Percentiles rank a stretch among this genome's conserved stretches.
Evolutionary conservation across 2,888 invertebrate genomes (phyloP).

Genomic region (Melanargia galathea): DNA sequence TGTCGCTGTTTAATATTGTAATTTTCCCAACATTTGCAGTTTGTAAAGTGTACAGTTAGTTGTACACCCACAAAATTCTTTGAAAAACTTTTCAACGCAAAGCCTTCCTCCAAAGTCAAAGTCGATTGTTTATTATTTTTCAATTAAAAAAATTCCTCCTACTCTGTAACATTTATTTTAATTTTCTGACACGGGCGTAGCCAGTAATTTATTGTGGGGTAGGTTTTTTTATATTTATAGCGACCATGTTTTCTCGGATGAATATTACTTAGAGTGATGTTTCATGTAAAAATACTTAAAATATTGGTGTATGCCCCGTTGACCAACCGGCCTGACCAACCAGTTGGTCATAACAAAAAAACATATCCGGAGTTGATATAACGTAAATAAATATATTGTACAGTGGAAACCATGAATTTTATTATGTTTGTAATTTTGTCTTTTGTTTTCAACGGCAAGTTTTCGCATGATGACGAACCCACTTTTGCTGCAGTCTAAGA

Average conservation of each 20-base stretch:
- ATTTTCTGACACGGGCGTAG: conserved; percentile 3
- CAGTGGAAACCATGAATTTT: neutral
- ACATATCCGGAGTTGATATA: neutral
- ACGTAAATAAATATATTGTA: neutral
- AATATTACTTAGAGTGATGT: too few species aligned
- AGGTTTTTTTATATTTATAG: neutral
- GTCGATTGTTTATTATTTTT: conserved; percentile 20
- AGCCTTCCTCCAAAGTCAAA: too few species aligned
- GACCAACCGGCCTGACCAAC: too few species aligned
- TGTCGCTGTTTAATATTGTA: too few species aligned
- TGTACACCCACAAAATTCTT: neutral
- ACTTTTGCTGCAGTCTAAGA: neutral
- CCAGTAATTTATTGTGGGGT: neutral
- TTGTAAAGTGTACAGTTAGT: neutral
- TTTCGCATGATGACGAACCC: neutral
- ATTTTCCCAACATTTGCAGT: too few species aligned
- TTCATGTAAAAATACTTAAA: neutral
- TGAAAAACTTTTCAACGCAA: conserved; percentile 5
- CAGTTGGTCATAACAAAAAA: too few species aligned
- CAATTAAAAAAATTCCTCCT: conserved; percentile 8
- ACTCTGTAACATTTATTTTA: conserved; percentile 21
- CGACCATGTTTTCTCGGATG: too few species aligned
- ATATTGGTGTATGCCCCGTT: neutral
- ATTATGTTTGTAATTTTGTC: neutral
- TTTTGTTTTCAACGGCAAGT: neutral